Evolutionary conservation across 2,113 vertebrate genomes (phyloP).

Genomic region (Theropithecus gelada): DNA sequence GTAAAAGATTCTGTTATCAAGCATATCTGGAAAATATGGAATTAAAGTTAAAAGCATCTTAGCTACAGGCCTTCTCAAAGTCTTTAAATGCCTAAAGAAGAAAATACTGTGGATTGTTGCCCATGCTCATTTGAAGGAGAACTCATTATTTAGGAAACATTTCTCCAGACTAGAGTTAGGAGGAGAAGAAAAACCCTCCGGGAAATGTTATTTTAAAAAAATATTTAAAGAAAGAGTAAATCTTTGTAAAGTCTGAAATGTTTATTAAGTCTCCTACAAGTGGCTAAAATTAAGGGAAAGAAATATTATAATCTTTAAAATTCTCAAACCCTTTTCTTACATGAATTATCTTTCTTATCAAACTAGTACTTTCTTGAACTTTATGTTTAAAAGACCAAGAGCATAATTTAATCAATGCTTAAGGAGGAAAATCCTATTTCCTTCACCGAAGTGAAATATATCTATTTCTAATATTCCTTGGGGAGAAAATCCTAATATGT

Average conservation of each 20-base stretch:
- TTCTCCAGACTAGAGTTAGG: constrained; percentile 4
- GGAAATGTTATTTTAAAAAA: constrained; percentile 41
- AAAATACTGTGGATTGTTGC: not conserved
- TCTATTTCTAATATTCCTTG: not conserved
- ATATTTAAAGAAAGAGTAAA: constrained; percentile 9
- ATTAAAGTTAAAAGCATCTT: not conserved
- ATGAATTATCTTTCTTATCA: not conserved
- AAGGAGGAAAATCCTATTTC: not conserved
- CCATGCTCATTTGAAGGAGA: not conserved
- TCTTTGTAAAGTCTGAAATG: constrained; percentile 27
- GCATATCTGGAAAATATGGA: not conserved
- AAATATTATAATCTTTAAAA: constrained; percentile 18
- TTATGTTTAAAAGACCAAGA: not conserved
- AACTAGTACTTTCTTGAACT: constrained; percentile 26
- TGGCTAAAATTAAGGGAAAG: constrained; percentile 18
- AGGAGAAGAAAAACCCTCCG: not conserved
- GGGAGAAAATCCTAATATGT: not conserved
- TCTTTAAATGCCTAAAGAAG: not conserved
- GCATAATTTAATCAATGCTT: not conserved
- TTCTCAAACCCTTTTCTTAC: not conserved
- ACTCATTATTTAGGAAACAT: not conserved
- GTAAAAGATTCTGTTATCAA: not conserved
- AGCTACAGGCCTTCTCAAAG: not conserved
- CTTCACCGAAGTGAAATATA: not conserved
- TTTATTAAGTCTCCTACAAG: not conserved